Conservation (phyloP, 1,140 invertebrate species). For the Zaprionus davidi region DNA sequence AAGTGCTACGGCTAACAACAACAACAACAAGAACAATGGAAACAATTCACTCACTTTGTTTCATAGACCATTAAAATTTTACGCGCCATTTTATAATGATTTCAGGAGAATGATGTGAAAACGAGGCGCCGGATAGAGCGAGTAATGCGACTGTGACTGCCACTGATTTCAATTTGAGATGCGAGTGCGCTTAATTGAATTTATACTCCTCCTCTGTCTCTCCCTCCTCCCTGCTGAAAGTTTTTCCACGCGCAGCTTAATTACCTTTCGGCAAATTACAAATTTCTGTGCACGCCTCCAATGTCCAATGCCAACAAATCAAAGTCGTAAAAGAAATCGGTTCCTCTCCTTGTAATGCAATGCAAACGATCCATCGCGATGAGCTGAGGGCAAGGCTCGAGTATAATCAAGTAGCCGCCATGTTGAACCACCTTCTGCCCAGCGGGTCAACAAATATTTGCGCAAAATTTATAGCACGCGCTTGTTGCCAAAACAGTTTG, state of each 20-base stretch:
- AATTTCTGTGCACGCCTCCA: conserved; percentile 49
- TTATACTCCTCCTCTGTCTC: conserved; percentile 12
- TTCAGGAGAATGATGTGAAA: conserved; percentile 73
- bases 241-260: conserved; percentile 50
- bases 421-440: conserved; percentile 28
- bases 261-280: conserved; percentile 71
- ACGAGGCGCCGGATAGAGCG: conserved; percentile 62
- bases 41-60: conserved; percentile 45
- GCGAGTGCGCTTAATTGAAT: conserved; percentile 72
- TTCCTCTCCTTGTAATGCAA: conserved; percentile 51
- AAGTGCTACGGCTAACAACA: conserved; percentile 23
- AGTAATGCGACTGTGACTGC: conserved; percentile 30
- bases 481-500: conserved; percentile 43
- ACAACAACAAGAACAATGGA: neutral
- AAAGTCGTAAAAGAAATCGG: conserved; percentile 50
- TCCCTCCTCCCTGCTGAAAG: neutral
- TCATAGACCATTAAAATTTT: conserved; percentile 71
- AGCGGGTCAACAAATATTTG: conserved; percentile 70
- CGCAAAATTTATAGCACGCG: conserved; percentile 77
- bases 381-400: neutral
- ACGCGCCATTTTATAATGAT: conserved; percentile 78
- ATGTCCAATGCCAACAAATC: conserved; percentile 49
- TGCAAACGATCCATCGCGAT: conserved; percentile 40
- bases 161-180: conserved; percentile 78
- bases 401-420: conserved; percentile 62